Percentiles rank a stretch among this genome's conserved stretches.
Conservation (phyloP, 2,888 invertebrate species). For the Venusia cambrica region DNA sequence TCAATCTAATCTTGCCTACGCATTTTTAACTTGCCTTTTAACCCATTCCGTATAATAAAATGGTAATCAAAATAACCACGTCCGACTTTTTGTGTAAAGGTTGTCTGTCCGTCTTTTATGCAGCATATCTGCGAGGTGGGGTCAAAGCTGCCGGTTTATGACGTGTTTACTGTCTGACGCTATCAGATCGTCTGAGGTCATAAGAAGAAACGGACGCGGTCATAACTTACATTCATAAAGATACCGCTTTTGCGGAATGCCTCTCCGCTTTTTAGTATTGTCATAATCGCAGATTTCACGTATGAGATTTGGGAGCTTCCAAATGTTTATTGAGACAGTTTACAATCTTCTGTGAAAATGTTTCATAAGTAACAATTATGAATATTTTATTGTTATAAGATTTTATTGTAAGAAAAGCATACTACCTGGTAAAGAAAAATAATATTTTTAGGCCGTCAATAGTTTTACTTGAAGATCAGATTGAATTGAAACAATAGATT, state of each 20-base stretch:
- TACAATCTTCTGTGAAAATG: no score
- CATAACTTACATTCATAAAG: constrained; percentile 37
- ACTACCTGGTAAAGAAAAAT: no score
- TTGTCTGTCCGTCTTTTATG: neutral
- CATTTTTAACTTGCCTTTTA: no score
- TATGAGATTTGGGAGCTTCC: constrained; percentile 13
- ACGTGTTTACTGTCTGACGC: constrained; percentile 60
- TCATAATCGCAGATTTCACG: constrained; percentile 25
- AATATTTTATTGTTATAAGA: no score
- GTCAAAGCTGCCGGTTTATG: constrained; percentile 44
- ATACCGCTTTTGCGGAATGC: constrained; percentile 26
- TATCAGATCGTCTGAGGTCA: constrained; percentile 52
- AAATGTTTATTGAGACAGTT: no score
- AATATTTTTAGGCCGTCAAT: no score
- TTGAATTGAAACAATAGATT: no score
- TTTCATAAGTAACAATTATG: no score
- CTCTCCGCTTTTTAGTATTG: constrained; percentile 27
- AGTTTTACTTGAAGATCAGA: no score
- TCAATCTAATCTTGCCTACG: no score
- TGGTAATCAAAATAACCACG: neutral
- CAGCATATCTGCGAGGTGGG: constrained; percentile 21
- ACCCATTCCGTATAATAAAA: constrained; percentile 6
- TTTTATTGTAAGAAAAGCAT: no score
- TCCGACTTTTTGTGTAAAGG: constrained; percentile 6
- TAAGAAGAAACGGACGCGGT: constrained; percentile 39